phyloP scores from a whole-genome alignment of 2,113 vertebrate genomes.

The Megaceryle torquata region DNA sequence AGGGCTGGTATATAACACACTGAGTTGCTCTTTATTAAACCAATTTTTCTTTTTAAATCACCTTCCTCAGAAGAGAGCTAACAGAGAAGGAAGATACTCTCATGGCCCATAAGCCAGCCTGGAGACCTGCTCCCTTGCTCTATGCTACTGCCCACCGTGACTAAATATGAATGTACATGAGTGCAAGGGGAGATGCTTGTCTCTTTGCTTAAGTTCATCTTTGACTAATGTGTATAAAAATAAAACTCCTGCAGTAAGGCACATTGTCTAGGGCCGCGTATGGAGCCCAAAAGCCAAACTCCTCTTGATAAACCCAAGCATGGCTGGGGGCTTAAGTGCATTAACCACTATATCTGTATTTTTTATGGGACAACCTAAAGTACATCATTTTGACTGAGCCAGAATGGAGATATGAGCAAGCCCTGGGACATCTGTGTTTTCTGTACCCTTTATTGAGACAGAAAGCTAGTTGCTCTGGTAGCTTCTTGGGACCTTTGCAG shows the following conservation, averaged over 20 bases:
- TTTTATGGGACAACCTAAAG: background rate
- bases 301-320: background rate
- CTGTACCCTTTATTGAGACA: background rate
- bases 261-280: background rate
- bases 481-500: background rate
- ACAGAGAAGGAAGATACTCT: background rate
- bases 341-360: background rate
- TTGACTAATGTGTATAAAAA: background rate
- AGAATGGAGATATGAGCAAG: background rate
- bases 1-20: background rate
- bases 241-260: background rate
- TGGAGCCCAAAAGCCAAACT: background rate
- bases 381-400: background rate
- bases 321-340: background rate
- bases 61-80: background rate
- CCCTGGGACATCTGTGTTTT: background rate
- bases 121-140: background rate
- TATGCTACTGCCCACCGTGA: background rate
- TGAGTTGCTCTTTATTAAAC: conserved; percentile 46
- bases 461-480: background rate
- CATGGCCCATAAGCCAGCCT: background rate
- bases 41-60: conserved; percentile 47
- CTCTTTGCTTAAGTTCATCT: background rate
- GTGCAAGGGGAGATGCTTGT: background rate
- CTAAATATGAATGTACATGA: background rate